Evolutionary conservation across 2,797 vertebrate species (phyloP), one percentile per base, ranked within the genome.

Genomic region (Eulemur rubriventer): DNA sequence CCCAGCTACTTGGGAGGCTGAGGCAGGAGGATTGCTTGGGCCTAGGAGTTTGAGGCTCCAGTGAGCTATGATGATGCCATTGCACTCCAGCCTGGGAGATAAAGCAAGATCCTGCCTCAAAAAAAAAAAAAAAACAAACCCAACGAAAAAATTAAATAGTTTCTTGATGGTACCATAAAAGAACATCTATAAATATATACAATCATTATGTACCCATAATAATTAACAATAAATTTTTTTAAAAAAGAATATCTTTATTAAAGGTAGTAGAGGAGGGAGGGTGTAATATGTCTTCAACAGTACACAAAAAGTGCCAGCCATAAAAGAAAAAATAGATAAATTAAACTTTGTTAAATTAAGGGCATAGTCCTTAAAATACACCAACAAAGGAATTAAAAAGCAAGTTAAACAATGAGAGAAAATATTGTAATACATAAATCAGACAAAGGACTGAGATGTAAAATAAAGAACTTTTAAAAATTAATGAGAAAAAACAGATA

Each of bases 391-490:
- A 46, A 17, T n/a, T 14, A 55, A 73, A 78, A 2, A 10, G 0
- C 6, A 20, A 61, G 9, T n/a, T 33, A 59, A 84, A 43, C 16
- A 61, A 75, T 28, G 17, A 2, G 8, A 93, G 33, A 70, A 83
- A 4, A 69, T 46, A 33, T 17, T 41, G 43, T 7, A 69, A 55
- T 69, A n/a, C 22, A 55, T 46, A 48, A 4, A 17, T 38, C 14
- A 73, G 22, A 43, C 17, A 69, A 69, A 76, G 33, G 20, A n/a
- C 17, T 90, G 9, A 30, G 13, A 22, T 50, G 1, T 28, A 41
- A 4, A 91, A 85, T 85, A 81, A n/a, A 61, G 12, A 76, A 90
- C 7, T 61, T 52, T 24, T 63, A 55, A 73, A 69, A 70, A 57
- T 59, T 24, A 87, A 24, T 70, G 24, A 61, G 6, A 14, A 93